Percentiles rank a stretch among this genome's conserved stretches.
These are phyloP conservation scores for Anser brachyrhynchus DNA, from an alignment of 2,113 vertebrate genomes.

Conservation along the genomic window DNA sequence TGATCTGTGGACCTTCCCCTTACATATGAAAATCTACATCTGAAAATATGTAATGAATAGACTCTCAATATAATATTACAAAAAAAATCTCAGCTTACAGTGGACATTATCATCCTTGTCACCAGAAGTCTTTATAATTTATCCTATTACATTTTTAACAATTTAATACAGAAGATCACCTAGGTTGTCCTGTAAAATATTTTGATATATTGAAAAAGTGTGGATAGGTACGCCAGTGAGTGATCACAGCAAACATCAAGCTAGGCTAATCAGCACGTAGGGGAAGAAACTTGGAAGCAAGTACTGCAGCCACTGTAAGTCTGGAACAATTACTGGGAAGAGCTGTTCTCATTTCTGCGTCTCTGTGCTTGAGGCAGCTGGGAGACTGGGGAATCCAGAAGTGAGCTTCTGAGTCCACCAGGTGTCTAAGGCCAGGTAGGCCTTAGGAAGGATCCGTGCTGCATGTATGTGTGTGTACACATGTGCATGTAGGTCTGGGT, in stretches of 20 bases:
- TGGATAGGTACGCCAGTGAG: too few relatives aligned
- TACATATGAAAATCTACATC: neutral
- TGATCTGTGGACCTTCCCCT: neutral
- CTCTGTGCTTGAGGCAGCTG: neutral
- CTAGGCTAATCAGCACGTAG: neutral
- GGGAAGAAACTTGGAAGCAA: neutral
- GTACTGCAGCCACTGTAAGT: neutral
- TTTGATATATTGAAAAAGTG: neutral
- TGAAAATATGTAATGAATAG: neutral
- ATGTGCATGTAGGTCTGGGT: neutral
- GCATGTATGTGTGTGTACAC: neutral
- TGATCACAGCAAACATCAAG: neutral
- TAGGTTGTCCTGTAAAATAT: neutral
- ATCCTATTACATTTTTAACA: neutral
- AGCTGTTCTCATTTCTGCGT: neutral
- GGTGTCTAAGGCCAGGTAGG: neutral
- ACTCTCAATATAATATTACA: neutral
- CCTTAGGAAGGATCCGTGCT: neutral
- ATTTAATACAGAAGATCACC: neutral
- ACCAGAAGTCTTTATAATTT: neutral
- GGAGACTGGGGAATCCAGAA: neutral
- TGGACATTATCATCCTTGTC: neutral
- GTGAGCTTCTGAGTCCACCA: neutral
- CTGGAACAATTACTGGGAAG: neutral
- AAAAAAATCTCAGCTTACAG: neutral